These are phyloP conservation scores for Eupsilia transversa DNA, from an alignment of 2,888 invertebrate genomes.

Conservation along the genomic window DNA sequence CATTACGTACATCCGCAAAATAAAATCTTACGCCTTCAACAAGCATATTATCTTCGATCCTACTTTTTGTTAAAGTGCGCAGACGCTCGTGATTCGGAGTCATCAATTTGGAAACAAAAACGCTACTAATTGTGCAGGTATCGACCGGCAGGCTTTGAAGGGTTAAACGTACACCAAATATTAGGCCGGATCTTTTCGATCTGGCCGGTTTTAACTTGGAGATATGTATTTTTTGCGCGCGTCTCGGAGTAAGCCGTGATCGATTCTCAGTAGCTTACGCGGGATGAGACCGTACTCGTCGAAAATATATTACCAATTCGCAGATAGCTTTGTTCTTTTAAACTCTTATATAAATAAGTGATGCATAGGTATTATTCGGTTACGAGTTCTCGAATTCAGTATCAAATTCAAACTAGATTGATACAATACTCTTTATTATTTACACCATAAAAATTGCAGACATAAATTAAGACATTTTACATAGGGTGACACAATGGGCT, in stretches of 20 bases:
- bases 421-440: too few species aligned
- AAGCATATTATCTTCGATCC: slow-evolving; percentile 49
- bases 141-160: slow-evolving; percentile 68
- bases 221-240: slow-evolving; percentile 72
- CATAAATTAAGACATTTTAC: too few species aligned
- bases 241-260: slow-evolving; percentile 71
- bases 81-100: slow-evolving; percentile 57
- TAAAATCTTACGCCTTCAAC: slow-evolving; percentile 34
- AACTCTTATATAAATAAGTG: slow-evolving; percentile 29
- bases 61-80: slow-evolving; percentile 61
- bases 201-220: slow-evolving; percentile 70
- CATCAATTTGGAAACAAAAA: slow-evolving; percentile 68
- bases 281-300: slow-evolving; percentile 61
- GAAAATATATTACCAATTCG: slow-evolving; percentile 70
- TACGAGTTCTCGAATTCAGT: background rate
- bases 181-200: slow-evolving; percentile 67
- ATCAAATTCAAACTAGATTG: slow-evolving; percentile 9
- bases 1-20: background rate
- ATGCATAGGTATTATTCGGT: slow-evolving; percentile 18
- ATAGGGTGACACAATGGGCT: too few species aligned
- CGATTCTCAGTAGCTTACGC: slow-evolving; percentile 76
- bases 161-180: slow-evolving; percentile 68
- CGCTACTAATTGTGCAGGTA: slow-evolving; percentile 70
- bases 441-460: too few species aligned
- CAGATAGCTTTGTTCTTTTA: slow-evolving; percentile 66